Evolutionary conservation across 2,797 vertebrate genomes (phyloP).

Genomic region (Melanotaenia parkinsoni): DNA sequence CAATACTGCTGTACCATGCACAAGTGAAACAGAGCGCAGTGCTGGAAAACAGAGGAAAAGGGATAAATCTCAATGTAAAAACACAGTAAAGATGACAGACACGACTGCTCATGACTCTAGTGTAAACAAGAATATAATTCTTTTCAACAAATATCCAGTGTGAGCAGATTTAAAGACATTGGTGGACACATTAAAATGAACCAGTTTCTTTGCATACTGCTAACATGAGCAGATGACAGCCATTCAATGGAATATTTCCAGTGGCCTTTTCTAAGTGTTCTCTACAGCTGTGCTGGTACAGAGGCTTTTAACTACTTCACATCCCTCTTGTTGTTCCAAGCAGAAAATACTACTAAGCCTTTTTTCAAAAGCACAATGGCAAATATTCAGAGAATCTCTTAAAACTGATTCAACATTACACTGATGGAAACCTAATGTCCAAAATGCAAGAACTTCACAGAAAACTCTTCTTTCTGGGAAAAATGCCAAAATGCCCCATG

Average conservation of each 20-base stretch:
- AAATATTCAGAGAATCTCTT: neutral
- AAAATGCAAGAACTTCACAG: constrained; percentile 1
- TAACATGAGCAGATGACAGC: neutral
- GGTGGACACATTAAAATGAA: neutral
- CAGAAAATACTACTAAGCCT: neutral
- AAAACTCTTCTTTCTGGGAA: neutral
- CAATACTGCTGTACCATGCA: constrained; percentile 94
- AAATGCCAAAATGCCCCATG: constrained; percentile 13
- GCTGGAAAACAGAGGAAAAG: constrained; percentile 74
- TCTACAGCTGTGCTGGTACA: constrained; percentile 14
- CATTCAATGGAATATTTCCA: neutral
- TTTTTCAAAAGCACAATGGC: neutral
- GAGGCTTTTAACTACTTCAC: constrained; percentile 15
- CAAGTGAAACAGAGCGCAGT: constrained; percentile 95
- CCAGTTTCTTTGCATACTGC: neutral
- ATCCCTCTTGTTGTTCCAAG: constrained; percentile 5
- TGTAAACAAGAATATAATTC: neutral
- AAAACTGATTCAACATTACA: constrained; percentile 21
- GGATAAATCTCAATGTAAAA: neutral
- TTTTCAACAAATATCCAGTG: no score
- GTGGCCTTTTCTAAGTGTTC: neutral
- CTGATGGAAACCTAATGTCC: neutral
- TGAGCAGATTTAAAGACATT: constrained; percentile 2
- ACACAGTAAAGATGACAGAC: neutral
- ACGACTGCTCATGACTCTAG: neutral